Percentiles rank a stretch among this genome's conserved stretches.
Conservation (phyloP, 2,113 vertebrate species). For the Myrmecobius fasciatus region DNA sequence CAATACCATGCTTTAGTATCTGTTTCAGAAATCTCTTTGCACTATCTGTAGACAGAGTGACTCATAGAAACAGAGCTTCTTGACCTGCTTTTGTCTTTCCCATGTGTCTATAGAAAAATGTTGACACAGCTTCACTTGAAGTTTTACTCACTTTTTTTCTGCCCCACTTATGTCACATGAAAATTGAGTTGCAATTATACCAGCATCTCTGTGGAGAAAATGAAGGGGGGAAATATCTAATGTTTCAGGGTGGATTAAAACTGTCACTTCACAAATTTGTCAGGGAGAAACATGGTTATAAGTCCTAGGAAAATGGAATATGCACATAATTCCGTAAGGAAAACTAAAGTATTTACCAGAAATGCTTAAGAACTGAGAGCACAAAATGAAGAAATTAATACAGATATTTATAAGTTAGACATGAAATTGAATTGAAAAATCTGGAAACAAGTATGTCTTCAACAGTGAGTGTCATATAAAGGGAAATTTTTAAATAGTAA, state of each 20-base stretch:
- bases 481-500: neutral
- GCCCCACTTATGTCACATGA: neutral
- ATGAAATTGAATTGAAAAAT: conserved; percentile 52
- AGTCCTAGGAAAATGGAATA: neutral
- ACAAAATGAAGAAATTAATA: conserved; percentile 47
- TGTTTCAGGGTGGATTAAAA: neutral
- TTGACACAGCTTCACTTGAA: conserved; percentile 14
- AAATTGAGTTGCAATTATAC: conserved; percentile 20
- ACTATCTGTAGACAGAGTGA: conserved; percentile 51
- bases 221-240: conserved; percentile 4
- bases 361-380: conserved; percentile 23
- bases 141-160: neutral
- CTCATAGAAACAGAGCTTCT: conserved; percentile 34
- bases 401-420: neutral
- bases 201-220: conserved; percentile 52
- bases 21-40: conserved; percentile 47
- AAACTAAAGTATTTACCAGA: neutral
- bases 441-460: conserved; percentile 1
- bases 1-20: neutral
- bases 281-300: neutral
- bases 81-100: conserved; percentile 38
- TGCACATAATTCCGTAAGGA: neutral
- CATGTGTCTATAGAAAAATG: conserved; percentile 6
- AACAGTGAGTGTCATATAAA: conserved; percentile 35
- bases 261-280: conserved; percentile 32